Evolutionary conservation across 2,888 invertebrate genomes (phyloP), one percentile per base, ranked within the genome.

Genomic region (Epinotia nisella): DNA sequence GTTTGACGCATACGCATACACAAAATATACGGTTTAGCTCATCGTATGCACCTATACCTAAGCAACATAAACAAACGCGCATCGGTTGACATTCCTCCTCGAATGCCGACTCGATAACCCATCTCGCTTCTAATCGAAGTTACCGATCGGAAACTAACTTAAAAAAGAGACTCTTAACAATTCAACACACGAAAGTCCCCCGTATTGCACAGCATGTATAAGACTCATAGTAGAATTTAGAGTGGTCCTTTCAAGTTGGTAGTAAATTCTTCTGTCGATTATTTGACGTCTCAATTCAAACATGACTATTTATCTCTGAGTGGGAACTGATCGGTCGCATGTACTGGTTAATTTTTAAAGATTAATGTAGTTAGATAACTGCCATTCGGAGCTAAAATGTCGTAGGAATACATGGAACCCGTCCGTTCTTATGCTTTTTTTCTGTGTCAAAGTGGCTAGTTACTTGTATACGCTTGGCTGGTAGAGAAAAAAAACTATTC

Each of bases 201-300:
- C 64, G 51, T 73, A 64, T 64, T 2, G 10, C 10, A 2, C 2
- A 15, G 3, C 0, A n/a, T n/a, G n/a, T 1, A 9, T 62, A 64
- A 62, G 68, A 35, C 24, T 39, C 15, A 10, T 24, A 24, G 24
- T 10, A 41, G 4, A 45, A 39, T 29, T 7, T 35, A 5, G 0
- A n/a, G 0, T 5, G 5, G 45, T 5, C 39, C 5, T 58, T 55
- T 51, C 9, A 62, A 17, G 7, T 67, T 74, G 72, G 68, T 62
- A 61, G 51, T 35, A 72, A 75, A 69, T 69, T 62, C 69, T 60
- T 55, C 45, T 60, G 75, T 75, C 75, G 68, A 75, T 75, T 84
- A 83, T 79, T 80, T 82, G 79, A 90, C 88, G 87, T 87, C 90
- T 92, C 91, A 91, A 92, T 92, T 85, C 88, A 82, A 85, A 84